A percentile compares a stretch with the other conserved stretches of the same genome.
Evolutionary conservation across 2,888 invertebrate species (phyloP).

Genomic region (Cheilosia urbana): DNA sequence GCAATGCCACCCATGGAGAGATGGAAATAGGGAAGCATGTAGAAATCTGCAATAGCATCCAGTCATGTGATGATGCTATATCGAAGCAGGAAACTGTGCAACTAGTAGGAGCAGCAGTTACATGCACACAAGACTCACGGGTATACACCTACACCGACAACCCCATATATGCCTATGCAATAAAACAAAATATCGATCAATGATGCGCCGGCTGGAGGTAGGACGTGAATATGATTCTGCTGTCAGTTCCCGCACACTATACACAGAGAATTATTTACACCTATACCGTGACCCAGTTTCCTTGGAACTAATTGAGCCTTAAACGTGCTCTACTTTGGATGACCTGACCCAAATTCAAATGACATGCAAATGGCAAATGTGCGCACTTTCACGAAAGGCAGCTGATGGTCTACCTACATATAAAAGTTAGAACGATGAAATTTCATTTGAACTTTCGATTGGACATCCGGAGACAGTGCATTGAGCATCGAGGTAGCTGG

Average conservation of each 20-base stretch:
- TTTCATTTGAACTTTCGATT: too few species aligned
- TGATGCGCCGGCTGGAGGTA: slow-evolving; percentile 6
- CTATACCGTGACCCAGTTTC: slow-evolving; percentile 26
- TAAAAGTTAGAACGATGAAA: neutral
- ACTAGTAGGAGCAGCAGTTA: neutral
- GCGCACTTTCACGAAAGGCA: neutral
- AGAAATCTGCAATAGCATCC: too few species aligned
- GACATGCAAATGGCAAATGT: neutral
- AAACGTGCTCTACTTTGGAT: slow-evolving; percentile 15
- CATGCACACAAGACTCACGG: neutral
- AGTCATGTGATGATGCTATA: too few species aligned
- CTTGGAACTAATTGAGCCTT: slow-evolving; percentile 30
- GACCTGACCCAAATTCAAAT: slow-evolving; percentile 28
- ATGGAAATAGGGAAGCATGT: neutral
- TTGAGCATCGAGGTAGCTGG: too few species aligned
- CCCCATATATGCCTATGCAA: neutral
- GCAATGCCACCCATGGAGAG: slow-evolving; percentile 5
- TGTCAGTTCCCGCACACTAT: slow-evolving; percentile 4
- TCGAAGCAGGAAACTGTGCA: neutral
- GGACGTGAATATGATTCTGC: neutral
- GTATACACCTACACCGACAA: neutral
- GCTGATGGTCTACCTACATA: neutral
- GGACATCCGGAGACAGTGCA: too few species aligned
- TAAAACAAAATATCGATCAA: slow-evolving; percentile 53
- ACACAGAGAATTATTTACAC: neutral